These are phyloP conservation scores for Idaea dimidiata DNA, from an alignment of 2,888 invertebrate species.

Conservation along the genomic window DNA sequence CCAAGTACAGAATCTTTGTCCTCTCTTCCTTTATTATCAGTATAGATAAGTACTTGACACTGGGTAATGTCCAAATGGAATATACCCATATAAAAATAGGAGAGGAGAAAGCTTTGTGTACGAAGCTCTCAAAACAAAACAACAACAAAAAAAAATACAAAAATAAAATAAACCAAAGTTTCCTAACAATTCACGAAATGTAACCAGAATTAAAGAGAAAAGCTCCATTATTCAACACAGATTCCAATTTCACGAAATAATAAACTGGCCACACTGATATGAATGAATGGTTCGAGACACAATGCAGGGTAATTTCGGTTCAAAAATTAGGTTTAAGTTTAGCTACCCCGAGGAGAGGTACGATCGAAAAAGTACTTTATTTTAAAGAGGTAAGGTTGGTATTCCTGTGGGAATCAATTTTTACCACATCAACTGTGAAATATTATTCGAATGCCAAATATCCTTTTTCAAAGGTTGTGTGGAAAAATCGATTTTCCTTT, in stretches of 20 bases:
- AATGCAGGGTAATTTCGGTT: constrained; percentile 13
- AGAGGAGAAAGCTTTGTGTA: no score
- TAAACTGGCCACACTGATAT: neutral
- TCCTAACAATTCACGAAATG: constrained; percentile 2
- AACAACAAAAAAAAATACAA: no score
- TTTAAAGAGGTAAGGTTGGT: neutral
- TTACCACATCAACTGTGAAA: neutral
- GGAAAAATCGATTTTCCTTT: no score
- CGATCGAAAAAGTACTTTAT: neutral
- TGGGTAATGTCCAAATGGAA: no score
- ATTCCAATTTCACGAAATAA: constrained; percentile 14
- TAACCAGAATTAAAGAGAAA: constrained; percentile 2
- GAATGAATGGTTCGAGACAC: constrained; percentile 2
- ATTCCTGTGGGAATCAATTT: neutral
- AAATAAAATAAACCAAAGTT: no score
- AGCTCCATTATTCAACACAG: constrained; percentile 11
- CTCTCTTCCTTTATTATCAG: no score
- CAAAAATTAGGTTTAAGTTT: constrained; percentile 11
- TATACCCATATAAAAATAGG: no score
- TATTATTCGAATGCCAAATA: neutral
- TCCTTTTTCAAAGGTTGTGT: no score
- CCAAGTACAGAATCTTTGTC: no score
- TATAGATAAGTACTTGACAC: no score
- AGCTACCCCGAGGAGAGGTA: neutral
- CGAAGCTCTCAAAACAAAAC: no score